phyloP scores from a whole-genome alignment of 1,140 invertebrate genomes.

The Lethrus apterus region DNA sequence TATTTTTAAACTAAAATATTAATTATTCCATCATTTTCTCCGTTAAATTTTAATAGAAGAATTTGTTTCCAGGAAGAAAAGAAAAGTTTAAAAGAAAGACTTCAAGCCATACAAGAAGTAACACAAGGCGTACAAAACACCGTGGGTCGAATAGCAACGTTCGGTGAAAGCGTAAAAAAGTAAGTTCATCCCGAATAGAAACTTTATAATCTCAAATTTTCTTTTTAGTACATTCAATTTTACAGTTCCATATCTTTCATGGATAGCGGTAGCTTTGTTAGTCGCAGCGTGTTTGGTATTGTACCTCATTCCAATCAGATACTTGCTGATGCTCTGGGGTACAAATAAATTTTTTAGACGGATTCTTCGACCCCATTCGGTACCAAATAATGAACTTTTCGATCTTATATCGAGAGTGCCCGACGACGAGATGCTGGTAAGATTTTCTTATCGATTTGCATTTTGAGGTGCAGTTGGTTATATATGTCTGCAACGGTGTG shows the following conservation, averaged over 20 bases:
- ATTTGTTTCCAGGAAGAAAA: constrained; percentile 89
- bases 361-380: constrained; percentile 84
- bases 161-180: constrained; percentile 92
- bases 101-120: constrained; percentile 93
- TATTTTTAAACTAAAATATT: constrained; percentile 11
- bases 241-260: constrained; percentile 93
- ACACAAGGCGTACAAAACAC: constrained; percentile 90
- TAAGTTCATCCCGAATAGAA: constrained; percentile 44
- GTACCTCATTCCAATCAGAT: constrained; percentile 86
- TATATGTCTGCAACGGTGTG: not conserved
- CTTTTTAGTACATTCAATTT: constrained; percentile 88
- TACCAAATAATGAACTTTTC: constrained; percentile 95
- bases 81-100: constrained; percentile 85
- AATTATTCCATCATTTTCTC: not conserved
- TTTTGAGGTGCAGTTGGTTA: constrained; percentile 2
- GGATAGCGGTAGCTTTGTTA: constrained; percentile 76
- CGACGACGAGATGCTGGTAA: constrained; percentile 86
- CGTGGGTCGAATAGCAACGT: constrained; percentile 85
- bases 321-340: constrained; percentile 92
- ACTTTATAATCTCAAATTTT: not conserved
- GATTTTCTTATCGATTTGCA: constrained; percentile 32
- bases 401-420: constrained; percentile 94
- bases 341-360: constrained; percentile 86
- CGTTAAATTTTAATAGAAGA: not conserved
- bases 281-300: constrained; percentile 67